Evolutionary conservation across 1,140 invertebrate species (phyloP).

Genomic region (Heliconius melpomene): DNA sequence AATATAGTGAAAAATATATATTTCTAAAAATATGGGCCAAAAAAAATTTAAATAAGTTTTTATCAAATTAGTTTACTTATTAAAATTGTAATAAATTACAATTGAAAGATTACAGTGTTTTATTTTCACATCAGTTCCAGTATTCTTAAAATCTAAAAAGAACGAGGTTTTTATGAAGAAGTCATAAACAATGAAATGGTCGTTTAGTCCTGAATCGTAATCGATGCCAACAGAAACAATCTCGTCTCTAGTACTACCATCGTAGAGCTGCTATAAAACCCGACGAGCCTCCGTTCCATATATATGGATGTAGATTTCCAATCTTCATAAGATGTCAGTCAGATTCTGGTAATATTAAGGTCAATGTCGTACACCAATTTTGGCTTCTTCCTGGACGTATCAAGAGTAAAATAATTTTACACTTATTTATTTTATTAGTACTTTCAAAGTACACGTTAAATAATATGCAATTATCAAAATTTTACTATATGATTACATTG

Average conservation of each 20-base stretch:
- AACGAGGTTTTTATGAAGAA: conserved; percentile 7
- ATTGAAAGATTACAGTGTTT: not conserved
- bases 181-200: conserved; percentile 14
- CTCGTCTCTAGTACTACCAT: conserved; percentile 11
- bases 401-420: not conserved
- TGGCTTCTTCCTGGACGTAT: not conserved
- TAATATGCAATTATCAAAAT: too few relatives aligned
- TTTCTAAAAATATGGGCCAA: too few relatives aligned
- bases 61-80: not conserved
- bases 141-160: not conserved
- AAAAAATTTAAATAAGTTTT: too few relatives aligned
- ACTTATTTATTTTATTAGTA: not conserved
- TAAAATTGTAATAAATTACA: not conserved
- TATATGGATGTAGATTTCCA: conserved; percentile 14
- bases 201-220: conserved; percentile 16
- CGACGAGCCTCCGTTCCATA: conserved; percentile 19
- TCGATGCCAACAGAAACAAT: conserved; percentile 21
- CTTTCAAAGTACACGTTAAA: too few relatives aligned
- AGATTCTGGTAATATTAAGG: conserved; percentile 22
- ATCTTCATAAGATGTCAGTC: conserved; percentile 18
- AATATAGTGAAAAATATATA: too few relatives aligned
- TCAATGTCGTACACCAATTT: conserved; percentile 8
- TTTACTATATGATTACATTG: too few relatives aligned
- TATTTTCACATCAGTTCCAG: not conserved
- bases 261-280: conserved; percentile 22